A percentile compares a stretch with the other conserved stretches of the same genome.
These are phyloP conservation scores for Ophraella communa DNA, from an alignment of 2,888 invertebrate genomes.

Conservation along the genomic window DNA sequence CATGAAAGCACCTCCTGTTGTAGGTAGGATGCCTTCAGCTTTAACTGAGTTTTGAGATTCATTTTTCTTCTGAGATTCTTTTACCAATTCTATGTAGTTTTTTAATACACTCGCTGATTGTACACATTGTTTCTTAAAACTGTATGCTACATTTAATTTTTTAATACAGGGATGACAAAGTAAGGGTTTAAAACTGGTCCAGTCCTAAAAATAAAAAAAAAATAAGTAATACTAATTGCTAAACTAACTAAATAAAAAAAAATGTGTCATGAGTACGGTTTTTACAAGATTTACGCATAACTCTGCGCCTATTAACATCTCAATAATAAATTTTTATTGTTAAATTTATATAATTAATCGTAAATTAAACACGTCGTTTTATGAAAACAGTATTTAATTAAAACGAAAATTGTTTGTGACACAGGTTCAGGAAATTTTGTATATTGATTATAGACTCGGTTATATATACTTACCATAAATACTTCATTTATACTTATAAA, in stretches of 20 bases:
- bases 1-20: conserved; percentile 47
- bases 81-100: conserved; percentile 51
- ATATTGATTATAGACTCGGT: neutral
- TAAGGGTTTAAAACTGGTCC: conserved; percentile 52
- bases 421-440: neutral
- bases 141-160: conserved; percentile 53
- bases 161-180: conserved; percentile 56
- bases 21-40: conserved; percentile 32
- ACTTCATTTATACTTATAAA: conserved; percentile 10
- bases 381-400: neutral
- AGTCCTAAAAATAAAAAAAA: conserved; percentile 47
- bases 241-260: conserved; percentile 29
- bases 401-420: neutral
- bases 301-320: neutral
- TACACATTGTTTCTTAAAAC: conserved; percentile 56
- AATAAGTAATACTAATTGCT: neutral
- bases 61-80: conserved; percentile 49
- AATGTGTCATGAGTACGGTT: conserved; percentile 13
- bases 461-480: neutral
- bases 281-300: neutral
- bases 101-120: conserved; percentile 52
- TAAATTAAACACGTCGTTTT: neutral
- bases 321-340: neutral
- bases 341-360: neutral
- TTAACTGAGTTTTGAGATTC: conserved; percentile 43